Percentiles rank a stretch among this genome's conserved stretches.
phyloP scores from a whole-genome alignment of 2,113 vertebrate species.

The Rhinoderma darwinii region DNA sequence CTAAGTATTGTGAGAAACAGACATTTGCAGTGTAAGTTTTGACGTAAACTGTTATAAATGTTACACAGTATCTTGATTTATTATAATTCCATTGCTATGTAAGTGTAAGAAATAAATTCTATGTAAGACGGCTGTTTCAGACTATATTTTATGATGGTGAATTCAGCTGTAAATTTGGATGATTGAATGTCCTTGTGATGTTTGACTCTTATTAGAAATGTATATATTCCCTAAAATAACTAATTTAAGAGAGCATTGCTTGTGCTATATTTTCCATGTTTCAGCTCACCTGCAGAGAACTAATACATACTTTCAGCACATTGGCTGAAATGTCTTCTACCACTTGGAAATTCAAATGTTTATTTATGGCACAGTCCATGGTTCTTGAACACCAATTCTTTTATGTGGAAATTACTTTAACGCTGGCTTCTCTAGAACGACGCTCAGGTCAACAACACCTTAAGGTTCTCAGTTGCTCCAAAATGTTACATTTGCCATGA shows the following conservation, averaged over 20 bases:
- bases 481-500: not conserved
- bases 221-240: conserved; percentile 45
- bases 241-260: conserved; percentile 25
- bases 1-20: not conserved
- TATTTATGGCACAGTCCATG: not conserved
- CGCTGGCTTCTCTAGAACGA: not conserved
- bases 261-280: conserved; percentile 43
- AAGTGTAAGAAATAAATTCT: conserved; percentile 18
- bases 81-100: conserved; percentile 27
- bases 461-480: not conserved
- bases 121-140: not conserved
- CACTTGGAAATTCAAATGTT: conserved; percentile 15
- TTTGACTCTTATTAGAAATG: conserved; percentile 35
- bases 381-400: not conserved
- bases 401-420: conserved; percentile 17
- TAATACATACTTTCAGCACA: not conserved
- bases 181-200: conserved; percentile 24
- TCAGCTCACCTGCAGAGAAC: conserved; percentile 43
- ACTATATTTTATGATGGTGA: conserved; percentile 26
- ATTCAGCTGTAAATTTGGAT: conserved; percentile 12
- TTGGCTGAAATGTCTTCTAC: conserved; percentile 30
- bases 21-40: conserved; percentile 12
- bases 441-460: not conserved
- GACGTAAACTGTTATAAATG: not conserved
- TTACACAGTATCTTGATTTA: conserved; percentile 15